A percentile compares a stretch with the other conserved stretches of the same genome.
phyloP scores from a whole-genome alignment of 2,113 vertebrate species.

The Halichoerus grypus region DNA sequence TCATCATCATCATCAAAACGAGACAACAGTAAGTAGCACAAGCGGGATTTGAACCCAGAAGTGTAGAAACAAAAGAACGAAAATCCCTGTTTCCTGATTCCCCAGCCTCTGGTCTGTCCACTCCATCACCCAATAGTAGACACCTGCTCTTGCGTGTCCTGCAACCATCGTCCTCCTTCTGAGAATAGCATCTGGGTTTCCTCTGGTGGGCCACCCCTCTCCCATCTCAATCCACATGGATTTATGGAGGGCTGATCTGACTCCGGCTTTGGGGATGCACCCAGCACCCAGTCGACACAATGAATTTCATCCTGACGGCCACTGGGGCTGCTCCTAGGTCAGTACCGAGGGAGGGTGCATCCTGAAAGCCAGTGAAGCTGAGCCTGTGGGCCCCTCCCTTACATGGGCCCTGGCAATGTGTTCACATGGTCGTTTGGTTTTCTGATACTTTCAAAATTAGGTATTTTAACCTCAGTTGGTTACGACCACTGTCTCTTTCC shows the following conservation, averaged over 20 bases:
- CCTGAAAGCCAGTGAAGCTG: accelerated
- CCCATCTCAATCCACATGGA: not conserved
- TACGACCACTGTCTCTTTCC: not conserved
- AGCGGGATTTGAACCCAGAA: not conserved
- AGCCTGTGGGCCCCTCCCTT: accelerated
- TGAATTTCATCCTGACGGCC: not conserved
- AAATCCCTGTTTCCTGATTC: not conserved
- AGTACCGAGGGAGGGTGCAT: not conserved
- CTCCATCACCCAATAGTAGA: not conserved
- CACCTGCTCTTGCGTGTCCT: slow-evolving; percentile 34
- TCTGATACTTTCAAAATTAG: not conserved
- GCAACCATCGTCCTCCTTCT: not conserved
- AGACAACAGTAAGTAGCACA: no score
- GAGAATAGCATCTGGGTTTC: not conserved
- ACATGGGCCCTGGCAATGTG: accelerated
- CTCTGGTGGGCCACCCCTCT: not conserved
- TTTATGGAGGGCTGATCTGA: not conserved
- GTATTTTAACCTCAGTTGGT: not conserved
- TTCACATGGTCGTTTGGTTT: not conserved
- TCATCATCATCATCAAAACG: accelerated
- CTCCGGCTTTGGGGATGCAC: accelerated
- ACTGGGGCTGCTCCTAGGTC: accelerated
- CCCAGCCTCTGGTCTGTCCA: not conserved
- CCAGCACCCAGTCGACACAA: accelerated
- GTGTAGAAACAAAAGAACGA: not conserved